Base-by-base conservation (phyloP, 2,888 invertebrate genomes). In the Parochlus steinenii region DNA sequence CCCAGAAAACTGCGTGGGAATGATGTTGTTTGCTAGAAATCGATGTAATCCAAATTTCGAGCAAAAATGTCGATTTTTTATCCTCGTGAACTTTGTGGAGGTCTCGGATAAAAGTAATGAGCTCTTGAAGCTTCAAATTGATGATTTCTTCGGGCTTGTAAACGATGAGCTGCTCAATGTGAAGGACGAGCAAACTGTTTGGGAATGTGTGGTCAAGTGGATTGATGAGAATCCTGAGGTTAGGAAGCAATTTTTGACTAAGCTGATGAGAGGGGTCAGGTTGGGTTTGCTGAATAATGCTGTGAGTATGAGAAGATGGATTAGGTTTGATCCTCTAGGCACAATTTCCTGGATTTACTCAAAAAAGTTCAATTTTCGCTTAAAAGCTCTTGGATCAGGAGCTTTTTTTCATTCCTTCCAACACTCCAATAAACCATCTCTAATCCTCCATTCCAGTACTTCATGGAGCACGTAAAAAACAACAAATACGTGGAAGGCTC, bases 171-270 rank as follows among this genome's bases (percentile, higher is more conserved):
- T 85, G 50, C 59, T 90, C 20, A 87, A 87, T 52, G 83, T 83
- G 1, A 80, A 83, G 45, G 82, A 76, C 48, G 90, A 90, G 53
- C 86, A 85, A 53, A 68, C 70, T 1, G 85, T 85, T 2, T 87
- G 87, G 86, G 81, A 85, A 49, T 67, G 80, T 19, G 78, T 85
- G 14, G 55, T 89, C 34, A 71, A 79, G 30, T 92, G 90, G 92
- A 83, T 92, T 38, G 75, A 86, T 47, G 65, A 74, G 45, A 75
- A 82, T 46, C 71, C 79, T 0, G 72, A 74, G 15, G 60, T 61
- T 12, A 70, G 90, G 29, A 78, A 75, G 57, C 63, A 64, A 37
- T 67, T 81, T 52, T 77, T 89, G 17, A 78, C 82, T 2, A 69
- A 74, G 34, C 58, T 87, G 15, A 77, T 86, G 74, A 71, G 71